Evolutionary conservation across 2,797 vertebrate species (phyloP).

Genomic region (Gambelia wislizenii): DNA sequence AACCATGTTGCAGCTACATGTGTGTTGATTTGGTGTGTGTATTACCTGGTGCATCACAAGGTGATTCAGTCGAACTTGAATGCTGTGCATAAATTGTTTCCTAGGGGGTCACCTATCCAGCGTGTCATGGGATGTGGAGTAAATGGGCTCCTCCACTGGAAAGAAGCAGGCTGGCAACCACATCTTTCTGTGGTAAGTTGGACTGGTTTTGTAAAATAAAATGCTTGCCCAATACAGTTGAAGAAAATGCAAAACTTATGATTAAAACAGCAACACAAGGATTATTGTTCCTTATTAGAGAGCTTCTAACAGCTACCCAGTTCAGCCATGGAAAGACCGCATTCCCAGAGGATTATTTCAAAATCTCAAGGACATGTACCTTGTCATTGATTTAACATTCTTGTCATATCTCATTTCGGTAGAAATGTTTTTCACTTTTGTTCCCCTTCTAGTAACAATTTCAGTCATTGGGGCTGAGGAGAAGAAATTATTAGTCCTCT

Average conservation of each 20-base stretch:
- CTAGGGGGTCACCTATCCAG: constrained; percentile 98
- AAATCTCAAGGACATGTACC: background rate
- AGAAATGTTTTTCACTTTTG: background rate
- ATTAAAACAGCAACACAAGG: background rate
- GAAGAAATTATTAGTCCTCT: background rate
- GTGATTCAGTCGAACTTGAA: constrained; percentile 23
- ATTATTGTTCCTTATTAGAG: background rate
- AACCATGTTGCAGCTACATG: too few species aligned
- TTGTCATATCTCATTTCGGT: background rate
- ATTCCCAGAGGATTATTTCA: background rate
- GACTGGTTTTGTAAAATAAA: background rate
- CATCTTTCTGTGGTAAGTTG: constrained; percentile 95
- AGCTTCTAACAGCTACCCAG: background rate
- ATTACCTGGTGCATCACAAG: too few species aligned
- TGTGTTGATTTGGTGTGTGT: too few species aligned
- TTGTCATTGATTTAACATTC: background rate
- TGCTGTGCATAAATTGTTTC: constrained; percentile 50
- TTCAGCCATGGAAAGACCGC: background rate
- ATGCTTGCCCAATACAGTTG: background rate
- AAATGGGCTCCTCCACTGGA: constrained; percentile 98
- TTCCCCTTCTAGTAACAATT: background rate
- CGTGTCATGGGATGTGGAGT: constrained; percentile 98
- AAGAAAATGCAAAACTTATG: background rate
- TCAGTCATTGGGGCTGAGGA: background rate
- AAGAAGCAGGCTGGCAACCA: constrained; percentile 95